These are phyloP conservation scores for Acrocyrtus sp. DNA, from an alignment of 2,888 invertebrate species.

Conservation along the genomic window DNA sequence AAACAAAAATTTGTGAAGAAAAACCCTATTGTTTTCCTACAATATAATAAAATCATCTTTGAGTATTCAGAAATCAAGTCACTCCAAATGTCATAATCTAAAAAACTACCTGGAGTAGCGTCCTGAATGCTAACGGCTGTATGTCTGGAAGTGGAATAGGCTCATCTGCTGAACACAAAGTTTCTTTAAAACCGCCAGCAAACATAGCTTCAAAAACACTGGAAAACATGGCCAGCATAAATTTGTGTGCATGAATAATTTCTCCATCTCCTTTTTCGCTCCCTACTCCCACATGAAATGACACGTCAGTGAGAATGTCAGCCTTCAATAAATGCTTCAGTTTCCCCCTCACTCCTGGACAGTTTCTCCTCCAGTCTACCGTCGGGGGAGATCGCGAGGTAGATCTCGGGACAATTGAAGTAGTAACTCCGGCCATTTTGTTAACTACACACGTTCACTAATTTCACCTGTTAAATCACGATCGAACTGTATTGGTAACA, in stretches of 20 bases:
- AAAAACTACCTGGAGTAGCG: slow-evolving; percentile 50
- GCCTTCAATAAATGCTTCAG: slow-evolving; percentile 46
- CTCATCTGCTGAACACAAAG: slow-evolving; percentile 22
- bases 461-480: too few species aligned
- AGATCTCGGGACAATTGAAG: background rate
- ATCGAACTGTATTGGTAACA: too few species aligned
- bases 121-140: slow-evolving; percentile 47
- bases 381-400: slow-evolving; percentile 13
- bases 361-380: slow-evolving; percentile 48
- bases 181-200: slow-evolving; percentile 43
- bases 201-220: slow-evolving; percentile 60
- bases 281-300: slow-evolving; percentile 43
- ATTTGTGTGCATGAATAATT: slow-evolving; percentile 50
- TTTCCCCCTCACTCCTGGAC: slow-evolving; percentile 43
- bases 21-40: background rate
- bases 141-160: slow-evolving; percentile 51
- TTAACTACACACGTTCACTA: too few species aligned
- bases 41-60: background rate
- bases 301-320: slow-evolving; percentile 51
- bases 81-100: background rate
- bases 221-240: slow-evolving; percentile 53
- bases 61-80: too few species aligned
- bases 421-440: slow-evolving; percentile 26
- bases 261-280: slow-evolving; percentile 24
- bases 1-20: too few species aligned